Percentiles rank a stretch among this genome's conserved stretches.
phyloP scores from a whole-genome alignment of 2,113 vertebrate species.

The Neolamprologus kungweensis region DNA sequence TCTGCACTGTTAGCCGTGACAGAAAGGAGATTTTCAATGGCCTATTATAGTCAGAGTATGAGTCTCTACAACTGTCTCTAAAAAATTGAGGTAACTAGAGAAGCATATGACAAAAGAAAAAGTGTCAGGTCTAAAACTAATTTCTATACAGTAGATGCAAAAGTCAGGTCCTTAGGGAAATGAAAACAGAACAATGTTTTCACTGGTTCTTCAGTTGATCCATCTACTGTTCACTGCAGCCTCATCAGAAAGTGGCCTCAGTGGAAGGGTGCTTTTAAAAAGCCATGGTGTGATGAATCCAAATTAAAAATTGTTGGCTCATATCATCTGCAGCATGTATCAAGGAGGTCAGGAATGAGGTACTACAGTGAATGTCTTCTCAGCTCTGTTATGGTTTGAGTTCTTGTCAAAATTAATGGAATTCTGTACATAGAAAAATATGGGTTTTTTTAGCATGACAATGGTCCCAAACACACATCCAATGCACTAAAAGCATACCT shows the following conservation, averaged over 20 bases:
- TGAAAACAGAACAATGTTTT: not conserved
- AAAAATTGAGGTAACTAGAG: not conserved
- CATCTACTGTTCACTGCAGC: not conserved
- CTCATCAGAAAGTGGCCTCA: not conserved
- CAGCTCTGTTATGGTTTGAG: not conserved
- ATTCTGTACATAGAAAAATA: not conserved
- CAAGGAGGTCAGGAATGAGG: not conserved
- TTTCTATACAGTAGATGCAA: not conserved
- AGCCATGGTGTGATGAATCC: not conserved
- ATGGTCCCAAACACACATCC: not conserved
- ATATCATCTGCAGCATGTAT: not conserved
- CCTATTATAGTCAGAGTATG: not conserved
- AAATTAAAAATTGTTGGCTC: not conserved
- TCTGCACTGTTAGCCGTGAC: not conserved
- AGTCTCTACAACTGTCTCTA: not conserved
- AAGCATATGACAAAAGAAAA: not conserved
- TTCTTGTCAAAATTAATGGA: not conserved
- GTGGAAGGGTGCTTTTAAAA: not conserved
- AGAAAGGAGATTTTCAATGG: not conserved
- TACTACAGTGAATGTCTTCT: not conserved
- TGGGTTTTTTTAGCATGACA: accelerated
- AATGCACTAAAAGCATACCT: not conserved
- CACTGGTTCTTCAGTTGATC: not conserved
- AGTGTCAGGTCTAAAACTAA: not conserved
- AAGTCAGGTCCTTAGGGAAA: not conserved